Evolutionary conservation across 2,113 vertebrate species (phyloP).

Genomic region (Condylura cristata): DNA sequence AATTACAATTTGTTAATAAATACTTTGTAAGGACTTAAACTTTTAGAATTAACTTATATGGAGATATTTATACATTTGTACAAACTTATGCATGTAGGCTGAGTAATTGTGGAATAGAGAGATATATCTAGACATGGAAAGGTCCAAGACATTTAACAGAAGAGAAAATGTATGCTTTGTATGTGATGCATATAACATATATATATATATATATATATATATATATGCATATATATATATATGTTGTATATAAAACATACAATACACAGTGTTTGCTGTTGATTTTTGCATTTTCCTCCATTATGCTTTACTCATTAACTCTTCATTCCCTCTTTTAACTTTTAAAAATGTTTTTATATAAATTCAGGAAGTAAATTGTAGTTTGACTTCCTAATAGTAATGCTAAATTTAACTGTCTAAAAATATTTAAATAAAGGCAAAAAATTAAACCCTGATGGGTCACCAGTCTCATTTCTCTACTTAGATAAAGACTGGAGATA

Average conservation of each 20-base stretch:
- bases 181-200: not conserved
- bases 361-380: not conserved
- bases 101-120: not conserved
- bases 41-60: not conserved
- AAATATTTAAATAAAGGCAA: not conserved
- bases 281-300: too few relatives aligned
- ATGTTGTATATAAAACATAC: not conserved
- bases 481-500: not conserved
- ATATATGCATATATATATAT: not conserved
- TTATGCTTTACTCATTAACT: not conserved
- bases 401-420: slow-evolving; percentile 24
- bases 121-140: not conserved
- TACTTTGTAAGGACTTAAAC: not conserved
- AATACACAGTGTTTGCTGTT: not conserved
- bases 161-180: not conserved
- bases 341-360: not conserved
- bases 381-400: not conserved
- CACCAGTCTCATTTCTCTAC: not conserved
- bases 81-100: not conserved
- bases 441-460: not conserved
- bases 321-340: not conserved
- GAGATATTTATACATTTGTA: not conserved
- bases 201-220: not conserved
- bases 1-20: not conserved
- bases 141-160: not conserved